phyloP scores from a whole-genome alignment of 2,113 vertebrate species.

The Pteropus alecto region DNA sequence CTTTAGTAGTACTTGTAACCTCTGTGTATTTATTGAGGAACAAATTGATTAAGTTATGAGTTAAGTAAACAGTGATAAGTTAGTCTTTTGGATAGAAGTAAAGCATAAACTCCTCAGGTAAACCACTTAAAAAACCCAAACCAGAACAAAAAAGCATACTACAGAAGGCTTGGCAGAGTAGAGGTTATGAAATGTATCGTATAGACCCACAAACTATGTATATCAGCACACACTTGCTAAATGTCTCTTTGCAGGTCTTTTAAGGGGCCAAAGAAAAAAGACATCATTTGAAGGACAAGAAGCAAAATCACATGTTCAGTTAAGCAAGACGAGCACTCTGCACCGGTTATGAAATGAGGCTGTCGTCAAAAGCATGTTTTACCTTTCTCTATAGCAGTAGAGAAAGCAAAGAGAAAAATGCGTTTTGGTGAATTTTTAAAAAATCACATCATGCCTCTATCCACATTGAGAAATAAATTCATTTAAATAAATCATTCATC shows the following conservation, averaged over 20 bases:
- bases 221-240: constrained; percentile 20
- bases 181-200: not conserved
- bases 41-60: constrained; percentile 15
- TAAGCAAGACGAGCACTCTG: constrained; percentile 29
- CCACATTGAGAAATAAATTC: constrained; percentile 67
- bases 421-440: constrained; percentile 74
- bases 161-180: not conserved
- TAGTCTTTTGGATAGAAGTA: constrained; percentile 54
- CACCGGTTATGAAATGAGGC: constrained; percentile 37
- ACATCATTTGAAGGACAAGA: constrained; percentile 30
- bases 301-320: constrained; percentile 37
- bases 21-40: constrained; percentile 4
- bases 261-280: not conserved
- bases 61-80: constrained; percentile 2
- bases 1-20: not conserved
- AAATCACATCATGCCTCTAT: constrained; percentile 70
- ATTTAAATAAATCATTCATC: constrained; percentile 74
- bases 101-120: not conserved
- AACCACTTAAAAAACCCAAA: constrained; percentile 38
- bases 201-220: not conserved
- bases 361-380: constrained; percentile 43
- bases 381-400: not conserved
- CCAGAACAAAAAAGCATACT: not conserved
- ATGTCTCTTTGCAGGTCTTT: constrained; percentile 28
- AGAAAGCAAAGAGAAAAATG: constrained; percentile 44